Evolutionary conservation across 1,140 invertebrate species (phyloP).

Genomic region (Argopecten irradians): DNA sequence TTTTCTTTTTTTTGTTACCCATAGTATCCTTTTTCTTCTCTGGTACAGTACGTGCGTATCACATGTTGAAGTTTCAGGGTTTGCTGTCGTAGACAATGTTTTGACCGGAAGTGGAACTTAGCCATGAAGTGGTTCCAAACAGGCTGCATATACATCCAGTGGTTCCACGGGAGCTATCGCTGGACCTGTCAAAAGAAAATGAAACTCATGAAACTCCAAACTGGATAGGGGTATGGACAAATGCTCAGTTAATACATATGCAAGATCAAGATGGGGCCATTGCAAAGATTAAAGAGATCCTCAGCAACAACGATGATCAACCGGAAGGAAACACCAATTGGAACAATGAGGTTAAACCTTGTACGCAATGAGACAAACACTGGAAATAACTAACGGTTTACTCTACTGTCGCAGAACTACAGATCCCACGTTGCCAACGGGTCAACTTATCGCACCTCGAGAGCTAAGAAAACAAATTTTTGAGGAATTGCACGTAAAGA

Average conservation of each 20-base stretch:
- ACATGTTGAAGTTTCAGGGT: too few relatives aligned
- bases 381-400: slow-evolving; percentile 2
- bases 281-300: not conserved
- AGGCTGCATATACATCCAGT: not conserved
- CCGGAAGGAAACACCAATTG: not conserved
- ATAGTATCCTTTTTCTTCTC: too few relatives aligned
- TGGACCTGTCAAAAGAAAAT: not conserved
- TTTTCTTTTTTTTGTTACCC: too few relatives aligned
- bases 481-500: not conserved
- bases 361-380: not conserved
- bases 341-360: not conserved
- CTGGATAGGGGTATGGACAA: not conserved
- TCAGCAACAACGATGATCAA: not conserved
- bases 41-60: too few relatives aligned
- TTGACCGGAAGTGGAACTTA: not conserved
- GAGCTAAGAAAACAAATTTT: slow-evolving; percentile 46
- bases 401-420: not conserved
- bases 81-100: too few relatives aligned
- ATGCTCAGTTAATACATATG: not conserved
- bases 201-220: not conserved
- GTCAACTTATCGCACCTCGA: slow-evolving; percentile 35
- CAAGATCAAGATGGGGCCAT: not conserved
- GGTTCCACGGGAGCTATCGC: not conserved
- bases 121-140: too few relatives aligned
- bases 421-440: not conserved